Evolutionary conservation across 2,888 invertebrate species (phyloP).

Genomic region (Podotricha telesiphe): DNA sequence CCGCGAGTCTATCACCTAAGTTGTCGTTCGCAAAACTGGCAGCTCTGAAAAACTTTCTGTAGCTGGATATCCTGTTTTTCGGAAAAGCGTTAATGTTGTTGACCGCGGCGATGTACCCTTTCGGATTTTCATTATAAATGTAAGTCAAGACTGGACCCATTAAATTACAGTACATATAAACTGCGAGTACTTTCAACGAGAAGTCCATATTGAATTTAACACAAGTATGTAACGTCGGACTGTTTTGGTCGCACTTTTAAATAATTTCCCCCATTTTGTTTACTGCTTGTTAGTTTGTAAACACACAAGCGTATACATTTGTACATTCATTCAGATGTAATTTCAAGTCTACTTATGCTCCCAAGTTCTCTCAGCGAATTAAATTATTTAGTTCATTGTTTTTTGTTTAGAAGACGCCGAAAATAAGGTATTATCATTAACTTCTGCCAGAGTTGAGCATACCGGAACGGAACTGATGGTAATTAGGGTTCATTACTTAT

Average conservation of each 20-base stretch:
- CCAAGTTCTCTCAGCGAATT: background rate
- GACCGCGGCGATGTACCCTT: slow-evolving; percentile 54
- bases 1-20: slow-evolving; percentile 51
- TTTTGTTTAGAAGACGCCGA: too few species aligned
- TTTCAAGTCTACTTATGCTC: slow-evolving; percentile 1
- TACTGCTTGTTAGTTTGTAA: slow-evolving; percentile 47
- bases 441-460: too few species aligned
- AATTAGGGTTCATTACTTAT: too few species aligned
- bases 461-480: too few species aligned
- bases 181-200: slow-evolving; percentile 48
- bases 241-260: slow-evolving; percentile 55
- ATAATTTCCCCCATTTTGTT: slow-evolving; percentile 44
- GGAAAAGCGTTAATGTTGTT: slow-evolving; percentile 47
- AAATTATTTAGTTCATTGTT: background rate
- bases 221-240: slow-evolving; percentile 47
- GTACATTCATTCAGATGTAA: slow-evolving; percentile 20
- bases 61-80: slow-evolving; percentile 47
- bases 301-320: slow-evolving; percentile 53
- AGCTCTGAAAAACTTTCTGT: slow-evolving; percentile 54
- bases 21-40: slow-evolving; percentile 48
- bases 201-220: slow-evolving; percentile 55
- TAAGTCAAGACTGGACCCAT: slow-evolving; percentile 53
- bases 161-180: slow-evolving; percentile 50
- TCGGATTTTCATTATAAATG: slow-evolving; percentile 56
- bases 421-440: too few species aligned